Base-by-base conservation (phyloP, 2,888 invertebrate genomes). In the Odontocolon sp. region DNA sequence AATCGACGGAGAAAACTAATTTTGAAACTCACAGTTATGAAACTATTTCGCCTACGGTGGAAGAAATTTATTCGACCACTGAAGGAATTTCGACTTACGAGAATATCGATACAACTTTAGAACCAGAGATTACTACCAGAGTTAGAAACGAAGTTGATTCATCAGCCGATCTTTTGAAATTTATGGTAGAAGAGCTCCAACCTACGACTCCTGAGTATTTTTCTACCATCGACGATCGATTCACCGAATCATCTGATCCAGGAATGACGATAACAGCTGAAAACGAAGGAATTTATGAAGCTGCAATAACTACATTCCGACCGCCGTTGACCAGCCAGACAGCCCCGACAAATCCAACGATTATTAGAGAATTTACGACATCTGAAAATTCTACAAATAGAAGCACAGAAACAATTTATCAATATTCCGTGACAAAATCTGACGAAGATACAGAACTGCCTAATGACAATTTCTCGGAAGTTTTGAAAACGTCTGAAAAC, bases 281-380 rank as follows among this genome's bases (percentile, higher is more conserved):
- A 14, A 31, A 26, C 9, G 26, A 57, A 0, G 3, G 9, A 28
- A 33, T 14, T 18, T 45, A 50, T 1, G n/a, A 50, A 11, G 14
- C 56, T 8, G 36, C 50, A 21, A 59, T 54, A 45, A 76, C 70
- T 8, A 71, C 66, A 3, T 52, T 75, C 21, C 33, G 66, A 18
- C 45, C 54, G n/a, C 54, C 40, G 26, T 52, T 26, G 5, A 64
- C 9, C 2, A 18, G 38, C 21, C 40, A n/a, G 16, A 14, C 26
- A 6, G 11, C 28, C 6, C 18, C 64, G n/a, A 31, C 52, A 0
- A 26, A 47, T 45, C 54, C 61, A 26, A 70, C 54, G 9, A 47
- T 36, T 31, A 1, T 38, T 1, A 31, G 11, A 1, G 70, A 61
- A 26, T 38, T 42, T 5, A 23, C 56, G 2, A 69, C 64, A n/a